Conservation (phyloP, 2,113 vertebrate genomes). For the Rhynchopsitta pachyrhyncha region DNA sequence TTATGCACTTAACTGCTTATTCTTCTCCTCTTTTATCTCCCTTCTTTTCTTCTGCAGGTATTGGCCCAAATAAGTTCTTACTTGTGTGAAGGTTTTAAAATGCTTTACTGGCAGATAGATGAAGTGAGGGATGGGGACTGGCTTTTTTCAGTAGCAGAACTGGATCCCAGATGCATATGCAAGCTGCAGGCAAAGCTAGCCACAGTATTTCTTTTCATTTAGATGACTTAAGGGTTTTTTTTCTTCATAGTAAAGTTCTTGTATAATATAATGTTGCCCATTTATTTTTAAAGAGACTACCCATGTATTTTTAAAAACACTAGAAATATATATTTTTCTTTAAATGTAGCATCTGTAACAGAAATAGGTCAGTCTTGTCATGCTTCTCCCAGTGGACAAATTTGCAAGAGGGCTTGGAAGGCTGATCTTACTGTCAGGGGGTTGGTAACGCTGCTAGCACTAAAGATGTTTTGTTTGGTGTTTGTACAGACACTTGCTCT, state of each 20-base stretch:
- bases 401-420: neutral
- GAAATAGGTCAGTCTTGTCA: neutral
- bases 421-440: neutral
- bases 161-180: neutral
- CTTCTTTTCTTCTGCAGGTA: neutral
- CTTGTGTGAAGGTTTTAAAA: neutral
- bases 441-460: neutral
- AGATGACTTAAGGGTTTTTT: neutral
- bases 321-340: neutral
- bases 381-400: neutral
- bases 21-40: neutral
- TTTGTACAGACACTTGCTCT: rapidly evolving
- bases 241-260: neutral
- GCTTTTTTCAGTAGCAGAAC: neutral
- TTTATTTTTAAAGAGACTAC: neutral
- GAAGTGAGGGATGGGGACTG: neutral
- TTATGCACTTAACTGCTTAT: neutral
- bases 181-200: neutral
- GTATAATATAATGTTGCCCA: neutral
- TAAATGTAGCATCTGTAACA: neutral
- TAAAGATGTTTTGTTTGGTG: neutral
- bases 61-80: neutral
- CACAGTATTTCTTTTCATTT: neutral
- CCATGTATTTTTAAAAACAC: neutral
- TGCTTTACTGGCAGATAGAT: neutral